Percentiles rank a stretch among this genome's conserved stretches.
These are phyloP conservation scores for Andrena cerasifolii DNA, from an alignment of 1,140 invertebrate species.

Conservation along the genomic window DNA sequence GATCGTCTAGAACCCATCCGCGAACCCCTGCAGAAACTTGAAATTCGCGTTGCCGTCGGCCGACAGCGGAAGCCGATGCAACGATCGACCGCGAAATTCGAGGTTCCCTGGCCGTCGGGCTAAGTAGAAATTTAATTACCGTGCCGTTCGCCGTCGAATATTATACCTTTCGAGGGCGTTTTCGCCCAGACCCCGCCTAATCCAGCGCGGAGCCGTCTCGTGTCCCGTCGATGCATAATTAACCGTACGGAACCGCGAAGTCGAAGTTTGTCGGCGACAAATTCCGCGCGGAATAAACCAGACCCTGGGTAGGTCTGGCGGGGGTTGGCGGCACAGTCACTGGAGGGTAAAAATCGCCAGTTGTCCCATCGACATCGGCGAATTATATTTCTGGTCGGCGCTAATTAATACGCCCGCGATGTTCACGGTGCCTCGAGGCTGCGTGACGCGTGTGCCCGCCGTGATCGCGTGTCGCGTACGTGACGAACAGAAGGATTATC, in stretches of 20 bases:
- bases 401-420: conserved; percentile 55
- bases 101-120: conserved; percentile 20
- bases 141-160: conserved; percentile 18
- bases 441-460: no score
- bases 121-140: conserved; percentile 45
- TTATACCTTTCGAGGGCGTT: conserved; percentile 21
- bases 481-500: conserved; percentile 5
- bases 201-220: not conserved
- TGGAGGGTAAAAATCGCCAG: not conserved
- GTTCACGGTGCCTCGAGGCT: no score
- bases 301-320: not conserved
- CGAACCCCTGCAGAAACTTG: not conserved
- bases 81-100: conserved; percentile 38
- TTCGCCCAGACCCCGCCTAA: conserved; percentile 11
- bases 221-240: conserved; percentile 8
- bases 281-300: no score
- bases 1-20: not conserved
- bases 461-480: no score
- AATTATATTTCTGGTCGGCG: conserved; percentile 45
- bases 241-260: conserved; percentile 6
- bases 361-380: not conserved
- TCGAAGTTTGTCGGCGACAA: not conserved
- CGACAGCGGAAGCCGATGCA: conserved; percentile 19
- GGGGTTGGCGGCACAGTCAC: not conserved
- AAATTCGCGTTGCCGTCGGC: not conserved